These are phyloP conservation scores for Idris sp. DNA, from an alignment of 1,140 invertebrate species.

Conservation along the genomic window DNA sequence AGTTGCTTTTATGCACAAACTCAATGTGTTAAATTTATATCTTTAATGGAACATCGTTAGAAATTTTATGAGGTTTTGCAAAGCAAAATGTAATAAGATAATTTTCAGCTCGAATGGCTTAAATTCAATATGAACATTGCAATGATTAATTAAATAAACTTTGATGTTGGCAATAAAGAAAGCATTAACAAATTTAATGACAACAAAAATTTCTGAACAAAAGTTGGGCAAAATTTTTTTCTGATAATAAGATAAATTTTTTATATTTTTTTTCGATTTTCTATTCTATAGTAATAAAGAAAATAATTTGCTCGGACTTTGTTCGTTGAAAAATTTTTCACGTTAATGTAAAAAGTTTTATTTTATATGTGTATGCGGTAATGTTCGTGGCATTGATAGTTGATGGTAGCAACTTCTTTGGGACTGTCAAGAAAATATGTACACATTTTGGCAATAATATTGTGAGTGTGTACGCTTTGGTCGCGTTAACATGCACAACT, in stretches of 20 bases:
- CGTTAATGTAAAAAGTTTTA: conserved; percentile 20
- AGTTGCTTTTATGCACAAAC: conserved; percentile 6
- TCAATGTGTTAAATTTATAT: conserved; percentile 19
- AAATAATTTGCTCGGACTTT: too few species aligned
- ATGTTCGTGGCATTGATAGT: conserved; percentile 11
- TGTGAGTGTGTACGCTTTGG: conserved; percentile 7
- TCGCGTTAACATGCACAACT: conserved; percentile 30
- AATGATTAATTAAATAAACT: too few species aligned
- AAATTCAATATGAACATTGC: too few species aligned
- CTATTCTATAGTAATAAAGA: too few species aligned
- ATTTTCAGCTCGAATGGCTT: neutral
- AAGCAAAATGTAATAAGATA: conserved; percentile 13
- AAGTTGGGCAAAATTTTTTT: too few species aligned
- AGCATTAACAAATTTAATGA: too few species aligned
- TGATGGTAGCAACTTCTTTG: conserved; percentile 17
- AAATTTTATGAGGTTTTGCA: conserved; percentile 17
- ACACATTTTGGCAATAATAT: conserved; percentile 41
- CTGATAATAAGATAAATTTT: too few species aligned
- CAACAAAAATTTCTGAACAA: too few species aligned
- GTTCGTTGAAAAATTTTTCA: too few species aligned
- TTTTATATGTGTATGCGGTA: conserved; percentile 9
- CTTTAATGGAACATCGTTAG: conserved; percentile 23
- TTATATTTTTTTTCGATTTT: too few species aligned
- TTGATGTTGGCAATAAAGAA: too few species aligned
- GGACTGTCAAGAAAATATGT: conserved; percentile 38